Percentiles rank a stretch among this genome's conserved stretches.
These are phyloP conservation scores for Bradypodion ventrale DNA, from an alignment of 2,797 vertebrate species.

Conservation along the genomic window DNA sequence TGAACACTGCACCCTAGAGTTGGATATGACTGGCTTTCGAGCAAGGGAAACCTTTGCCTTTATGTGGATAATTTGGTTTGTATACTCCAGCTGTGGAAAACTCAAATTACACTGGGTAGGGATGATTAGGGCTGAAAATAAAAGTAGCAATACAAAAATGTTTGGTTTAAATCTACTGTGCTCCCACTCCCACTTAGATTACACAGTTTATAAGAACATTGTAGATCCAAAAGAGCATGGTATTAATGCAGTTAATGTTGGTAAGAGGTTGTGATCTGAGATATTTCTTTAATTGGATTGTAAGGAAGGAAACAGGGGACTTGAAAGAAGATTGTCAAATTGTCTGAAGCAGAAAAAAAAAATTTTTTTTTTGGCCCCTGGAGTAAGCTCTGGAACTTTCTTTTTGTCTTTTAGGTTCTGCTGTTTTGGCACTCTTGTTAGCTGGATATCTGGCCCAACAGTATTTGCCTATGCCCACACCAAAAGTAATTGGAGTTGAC, in stretches of 20 bases:
- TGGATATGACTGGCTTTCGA: too few species aligned
- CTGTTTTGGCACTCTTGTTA: slow-evolving; percentile 89
- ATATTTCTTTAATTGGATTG: not conserved
- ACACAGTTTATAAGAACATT: not conserved
- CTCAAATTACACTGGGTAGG: not conserved
- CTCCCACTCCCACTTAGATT: too few species aligned
- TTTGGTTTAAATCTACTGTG: not conserved
- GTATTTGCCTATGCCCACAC: slow-evolving; percentile 91
- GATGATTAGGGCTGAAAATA: not conserved
- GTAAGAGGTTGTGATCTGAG: not conserved
- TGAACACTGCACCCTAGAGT: too few species aligned
- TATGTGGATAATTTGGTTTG: not conserved
- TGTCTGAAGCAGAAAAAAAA: not conserved
- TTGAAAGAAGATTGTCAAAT: not conserved
- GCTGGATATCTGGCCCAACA: slow-evolving; percentile 97
- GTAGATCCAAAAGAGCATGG: not conserved
- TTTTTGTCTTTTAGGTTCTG: slow-evolving; percentile 81
- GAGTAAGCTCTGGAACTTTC: not conserved
- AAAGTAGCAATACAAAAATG: not conserved
- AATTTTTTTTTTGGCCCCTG: not conserved
- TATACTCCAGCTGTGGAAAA: not conserved
- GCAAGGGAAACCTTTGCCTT: too few species aligned
- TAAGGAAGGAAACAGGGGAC: not conserved
- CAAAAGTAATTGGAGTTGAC: slow-evolving; percentile 91
- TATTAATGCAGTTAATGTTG: not conserved